Percentiles rank a stretch among this genome's conserved stretches.
Conservation (phyloP, 2,113 vertebrate genomes). For the Lethenteron camtschaticum region DNA sequence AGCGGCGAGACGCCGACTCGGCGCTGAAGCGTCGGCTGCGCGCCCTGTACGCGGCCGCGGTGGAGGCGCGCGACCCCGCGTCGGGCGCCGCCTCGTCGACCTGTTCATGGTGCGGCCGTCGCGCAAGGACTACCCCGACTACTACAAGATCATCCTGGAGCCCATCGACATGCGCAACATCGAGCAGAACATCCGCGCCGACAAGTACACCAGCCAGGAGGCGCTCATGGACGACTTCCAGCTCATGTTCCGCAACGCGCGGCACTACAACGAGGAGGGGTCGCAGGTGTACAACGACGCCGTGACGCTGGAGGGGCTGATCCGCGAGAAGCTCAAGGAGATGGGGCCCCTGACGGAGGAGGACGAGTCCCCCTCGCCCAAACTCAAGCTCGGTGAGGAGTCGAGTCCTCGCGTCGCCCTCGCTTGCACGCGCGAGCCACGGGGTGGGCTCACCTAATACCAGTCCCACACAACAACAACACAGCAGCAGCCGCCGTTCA, state of each 20-base stretch:
- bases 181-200: slow-evolving; percentile 78
- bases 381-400: slow-evolving; percentile 62
- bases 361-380: slow-evolving; percentile 76
- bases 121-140: slow-evolving; percentile 96
- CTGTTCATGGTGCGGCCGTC: slow-evolving; percentile 95
- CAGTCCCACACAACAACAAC: too few species aligned
- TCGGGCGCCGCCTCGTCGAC: slow-evolving; percentile 65
- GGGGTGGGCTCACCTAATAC: too few species aligned
- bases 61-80: slow-evolving; percentile 53
- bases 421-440: too few species aligned
- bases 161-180: slow-evolving; percentile 91
- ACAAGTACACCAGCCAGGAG: slow-evolving; percentile 67
- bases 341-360: slow-evolving; percentile 68
- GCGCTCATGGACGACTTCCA: slow-evolving; percentile 80
- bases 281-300: slow-evolving; percentile 97
- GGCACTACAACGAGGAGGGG: slow-evolving; percentile 93
- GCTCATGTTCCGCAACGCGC: slow-evolving; percentile 89
- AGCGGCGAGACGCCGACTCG: slow-evolving; percentile 1
- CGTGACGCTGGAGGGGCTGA: slow-evolving; percentile 69
- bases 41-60: slow-evolving; percentile 52
- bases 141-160: slow-evolving; percentile 94
- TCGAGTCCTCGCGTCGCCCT: too few species aligned
- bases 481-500: too few species aligned
- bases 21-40: slow-evolving; percentile 56
- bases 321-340: slow-evolving; percentile 73